A percentile compares a stretch with the other conserved stretches of the same genome.
These are phyloP conservation scores for Molossus molossus DNA, from an alignment of 2,797 vertebrate genomes.

Conservation along the genomic window DNA sequence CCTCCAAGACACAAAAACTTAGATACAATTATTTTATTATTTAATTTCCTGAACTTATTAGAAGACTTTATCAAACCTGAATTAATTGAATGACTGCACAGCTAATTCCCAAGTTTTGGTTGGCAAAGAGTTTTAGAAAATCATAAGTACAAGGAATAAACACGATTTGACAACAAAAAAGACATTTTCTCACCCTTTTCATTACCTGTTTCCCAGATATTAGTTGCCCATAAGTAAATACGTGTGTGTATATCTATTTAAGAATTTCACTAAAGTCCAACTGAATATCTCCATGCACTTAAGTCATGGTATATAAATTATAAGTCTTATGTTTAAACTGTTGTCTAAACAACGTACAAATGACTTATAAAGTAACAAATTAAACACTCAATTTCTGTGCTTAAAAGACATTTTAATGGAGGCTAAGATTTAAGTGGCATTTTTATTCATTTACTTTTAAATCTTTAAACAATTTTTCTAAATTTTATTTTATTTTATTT, in stretches of 20 bases:
- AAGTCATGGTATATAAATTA: not conserved
- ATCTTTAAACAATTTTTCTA: no score
- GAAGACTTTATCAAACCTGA: conserved; percentile 50
- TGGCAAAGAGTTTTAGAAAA: conserved; percentile 63
- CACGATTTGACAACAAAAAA: not conserved
- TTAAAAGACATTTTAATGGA: conserved; percentile 56
- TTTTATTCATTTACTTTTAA: not conserved
- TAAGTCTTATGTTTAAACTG: conserved; percentile 35
- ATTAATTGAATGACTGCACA: conserved; percentile 30
- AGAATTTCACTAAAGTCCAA: conserved; percentile 7
- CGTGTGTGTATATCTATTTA: not conserved
- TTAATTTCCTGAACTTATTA: conserved; percentile 50
- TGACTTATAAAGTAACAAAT: conserved; percentile 59
- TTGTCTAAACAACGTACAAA: conserved; percentile 33
- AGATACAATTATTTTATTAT: conserved; percentile 46
- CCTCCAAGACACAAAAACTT: not conserved
- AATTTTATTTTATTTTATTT: no score
- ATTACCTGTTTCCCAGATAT: not conserved
- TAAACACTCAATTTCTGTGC: not conserved
- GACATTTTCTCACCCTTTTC: conserved; percentile 17
- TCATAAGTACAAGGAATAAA: not conserved
- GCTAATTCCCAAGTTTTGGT: not conserved
- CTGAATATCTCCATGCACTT: not conserved
- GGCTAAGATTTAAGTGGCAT: conserved; percentile 25
- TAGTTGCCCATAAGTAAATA: conserved; percentile 9